Base-by-base conservation (phyloP, 1,140 invertebrate species). In the Nephotettix cincticeps region DNA sequence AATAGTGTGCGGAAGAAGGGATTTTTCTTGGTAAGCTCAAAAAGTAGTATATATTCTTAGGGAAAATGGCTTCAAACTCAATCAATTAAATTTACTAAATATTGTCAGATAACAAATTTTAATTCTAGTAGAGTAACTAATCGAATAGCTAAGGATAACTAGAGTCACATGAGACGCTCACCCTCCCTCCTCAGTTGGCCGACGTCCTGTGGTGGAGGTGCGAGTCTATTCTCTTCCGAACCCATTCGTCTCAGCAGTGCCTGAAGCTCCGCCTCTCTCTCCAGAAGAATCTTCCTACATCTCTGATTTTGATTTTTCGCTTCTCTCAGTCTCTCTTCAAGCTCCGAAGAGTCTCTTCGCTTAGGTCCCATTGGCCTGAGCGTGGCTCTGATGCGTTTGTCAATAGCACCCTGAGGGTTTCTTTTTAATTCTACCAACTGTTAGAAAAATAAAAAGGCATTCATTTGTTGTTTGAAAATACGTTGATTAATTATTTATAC, bases 371-470 rank as follows among this genome's bases (percentile, higher is more conserved):
- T 88, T 9, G 91, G 91, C 64, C 89, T 83, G n/a, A 94, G 80
- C 1, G 91, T 93, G 0, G 91, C 90, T 36, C 91, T 81, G 45
- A 92, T 89, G 70, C 93, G 82, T 75, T 93, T 92, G 77, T 94
- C 93, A 54, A 93, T 90, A 3, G 87, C 87, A 1, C 93, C 92
- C 75, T 91, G 90, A 1, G 94, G 93, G 84, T 97, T 96, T 72
- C 94, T 86, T 74, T 91, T 89, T 27, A 97, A 84, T 82, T 97
- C 95, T 73, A 97, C 87, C 25, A 96, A 81, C 94, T 96, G 81
- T 11, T 83, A 82, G 14, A 36, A 36, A 36, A 6, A 14, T 36
- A 36, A 14, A 36, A n/a, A n/a, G n/a, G n/a, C n/a, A n/a, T n/a
- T n/a, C n/a, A n/a, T n/a, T n/a, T n/a, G n/a, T n/a, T n/a, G n/a